These are phyloP conservation scores for Tetragonula carbonaria DNA, from an alignment of 2,888 invertebrate species.

Conservation along the genomic window DNA sequence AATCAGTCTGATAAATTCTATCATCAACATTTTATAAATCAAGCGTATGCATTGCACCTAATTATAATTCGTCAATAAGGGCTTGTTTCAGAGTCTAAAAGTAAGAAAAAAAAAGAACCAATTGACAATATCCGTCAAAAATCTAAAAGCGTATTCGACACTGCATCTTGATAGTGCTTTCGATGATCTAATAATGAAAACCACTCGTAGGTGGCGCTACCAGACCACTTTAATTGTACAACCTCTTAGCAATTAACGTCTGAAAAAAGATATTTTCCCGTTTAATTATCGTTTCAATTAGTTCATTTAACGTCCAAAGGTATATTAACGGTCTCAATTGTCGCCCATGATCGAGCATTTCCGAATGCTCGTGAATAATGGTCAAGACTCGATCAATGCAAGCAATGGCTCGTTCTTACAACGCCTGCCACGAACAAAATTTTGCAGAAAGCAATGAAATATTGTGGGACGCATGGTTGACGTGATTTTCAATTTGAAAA, in stretches of 20 bases:
- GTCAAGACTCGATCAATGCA: neutral
- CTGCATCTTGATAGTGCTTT: neutral
- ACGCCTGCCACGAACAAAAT: neutral
- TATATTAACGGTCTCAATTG: slow-evolving; percentile 24
- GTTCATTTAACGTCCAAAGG: slow-evolving; percentile 9
- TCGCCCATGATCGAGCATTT: neutral
- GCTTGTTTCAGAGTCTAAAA: neutral
- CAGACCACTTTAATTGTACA: slow-evolving; percentile 26
- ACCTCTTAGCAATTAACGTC: slow-evolving; percentile 32
- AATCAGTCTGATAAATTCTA: neutral
- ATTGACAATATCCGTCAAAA: neutral
- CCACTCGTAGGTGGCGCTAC: slow-evolving; percentile 36
- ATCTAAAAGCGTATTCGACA: slow-evolving; percentile 9
- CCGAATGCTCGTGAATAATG: neutral
- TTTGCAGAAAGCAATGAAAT: neutral
- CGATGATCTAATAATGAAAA: slow-evolving; percentile 25
- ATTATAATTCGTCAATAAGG: neutral
- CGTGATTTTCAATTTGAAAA: neutral
- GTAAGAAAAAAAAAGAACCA: neutral
- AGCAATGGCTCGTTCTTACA: neutral
- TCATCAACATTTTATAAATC: neutral
- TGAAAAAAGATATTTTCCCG: slow-evolving; percentile 29
- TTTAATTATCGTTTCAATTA: slow-evolving; percentile 40
- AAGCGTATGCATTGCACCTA: neutral
- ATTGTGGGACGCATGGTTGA: neutral